These are phyloP conservation scores for Ctenosaura bakeri DNA, from an alignment of 2,797 vertebrate genomes.

Conservation along the genomic window DNA sequence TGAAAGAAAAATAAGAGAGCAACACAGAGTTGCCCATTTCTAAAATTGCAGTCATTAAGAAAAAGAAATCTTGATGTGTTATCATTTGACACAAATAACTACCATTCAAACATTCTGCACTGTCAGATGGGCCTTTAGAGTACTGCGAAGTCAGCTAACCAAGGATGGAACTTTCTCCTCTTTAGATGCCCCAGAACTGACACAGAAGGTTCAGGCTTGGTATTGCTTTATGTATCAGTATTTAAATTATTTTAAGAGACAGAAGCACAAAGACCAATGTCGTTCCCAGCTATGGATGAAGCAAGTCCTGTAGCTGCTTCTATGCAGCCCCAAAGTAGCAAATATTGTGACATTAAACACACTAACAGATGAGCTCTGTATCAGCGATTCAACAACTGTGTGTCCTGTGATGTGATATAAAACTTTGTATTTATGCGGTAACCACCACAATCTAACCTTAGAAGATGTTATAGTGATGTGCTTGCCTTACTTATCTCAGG, in stretches of 20 bases:
- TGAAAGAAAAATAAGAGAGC: not conserved
- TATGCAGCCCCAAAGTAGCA: not conserved
- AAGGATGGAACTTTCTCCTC: not conserved
- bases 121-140: not conserved
- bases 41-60: not conserved
- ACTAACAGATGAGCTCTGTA: not conserved
- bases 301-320: too few species aligned
- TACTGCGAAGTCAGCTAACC: not conserved
- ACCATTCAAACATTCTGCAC: not conserved
- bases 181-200: not conserved
- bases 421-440: not conserved
- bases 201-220: not conserved
- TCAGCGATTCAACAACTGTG: not conserved
- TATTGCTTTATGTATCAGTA: not conserved
- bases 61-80: not conserved
- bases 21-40: not conserved
- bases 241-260: too few species aligned
- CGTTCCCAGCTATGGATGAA: not conserved
- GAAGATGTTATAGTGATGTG: not conserved
- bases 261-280: not conserved
- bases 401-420: not conserved
- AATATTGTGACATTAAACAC: conserved; percentile 2
- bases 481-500: conserved; percentile 43
- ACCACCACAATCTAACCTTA: conserved; percentile 6
- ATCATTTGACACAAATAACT: not conserved